Evolutionary conservation across 2,888 invertebrate genomes (phyloP), one percentile per base, ranked within the genome.

Genomic region (Orthonevra nobilis): DNA sequence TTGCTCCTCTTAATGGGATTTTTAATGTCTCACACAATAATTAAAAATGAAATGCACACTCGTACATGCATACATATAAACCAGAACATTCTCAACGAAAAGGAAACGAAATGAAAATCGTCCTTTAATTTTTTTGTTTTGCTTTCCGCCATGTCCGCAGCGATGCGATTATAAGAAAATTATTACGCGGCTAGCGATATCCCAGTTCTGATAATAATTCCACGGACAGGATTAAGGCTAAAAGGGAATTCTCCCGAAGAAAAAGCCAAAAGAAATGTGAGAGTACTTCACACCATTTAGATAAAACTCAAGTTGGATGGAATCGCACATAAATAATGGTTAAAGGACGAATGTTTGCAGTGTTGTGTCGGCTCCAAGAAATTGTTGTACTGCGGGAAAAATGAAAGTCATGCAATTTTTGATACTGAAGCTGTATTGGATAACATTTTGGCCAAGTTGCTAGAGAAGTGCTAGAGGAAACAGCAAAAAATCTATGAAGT

Each of bases 131-230:
- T 19, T 34, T 26, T 32, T 30, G 15, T 15, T 32, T 3, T 20
- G 1, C n/a, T 30, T 17, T 36, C 30, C 23, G 17, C 12, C n/a
- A 20, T 26, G 68, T 58, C 58, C 58, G 58, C 68, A 69, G 44
- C 23, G 68, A 60, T 69, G 44, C 23, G 68, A 60, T 69, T 69
- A 69, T 50, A 50, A 40, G 58, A 69, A 69, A n/a, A 68, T 68
- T 68, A 68, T 58, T 48, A 48, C 58, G 38, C 66, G 58, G n/a
- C 9, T 40, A 23, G 15, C 56, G 38, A 68, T 44, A 42, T 64
- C 34, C 26, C 36, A 44, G 32, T 40, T 42, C 9, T 32, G 36
- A 66, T 46, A n/a, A 23, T 23, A 23, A 63, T 38, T 28, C n/a
- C 20, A 9, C 23, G 23, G 68, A 58, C 58, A 69, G 38, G 68